These are phyloP conservation scores for Magallana gigas DNA, from an alignment of 1,140 invertebrate species.

Conservation along the genomic window DNA sequence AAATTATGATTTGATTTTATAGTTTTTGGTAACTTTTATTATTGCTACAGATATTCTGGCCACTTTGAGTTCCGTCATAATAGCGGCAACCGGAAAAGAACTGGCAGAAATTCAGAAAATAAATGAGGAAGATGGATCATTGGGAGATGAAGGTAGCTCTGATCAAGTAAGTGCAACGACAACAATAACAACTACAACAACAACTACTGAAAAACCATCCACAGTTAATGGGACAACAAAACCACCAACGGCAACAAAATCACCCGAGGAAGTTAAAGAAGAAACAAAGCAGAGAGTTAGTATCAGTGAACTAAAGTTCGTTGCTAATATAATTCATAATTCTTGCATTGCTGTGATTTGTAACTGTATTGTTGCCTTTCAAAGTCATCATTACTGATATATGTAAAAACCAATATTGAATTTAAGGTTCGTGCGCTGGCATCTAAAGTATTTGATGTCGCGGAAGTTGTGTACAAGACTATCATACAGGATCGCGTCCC, in stretches of 20 bases:
- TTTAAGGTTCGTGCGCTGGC: slow-evolving; percentile 63
- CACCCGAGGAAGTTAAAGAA: not conserved
- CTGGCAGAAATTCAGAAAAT: not conserved
- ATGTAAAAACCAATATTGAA: too few species aligned
- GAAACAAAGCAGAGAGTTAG: not conserved
- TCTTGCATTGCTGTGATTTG: too few species aligned
- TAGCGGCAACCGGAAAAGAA: slow-evolving; percentile 55
- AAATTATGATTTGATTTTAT: too few species aligned
- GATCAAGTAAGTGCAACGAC: not conserved
- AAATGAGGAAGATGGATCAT: not conserved
- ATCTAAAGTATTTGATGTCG: slow-evolving; percentile 60
- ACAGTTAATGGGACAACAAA: not conserved
- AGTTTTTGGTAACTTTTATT: not conserved
- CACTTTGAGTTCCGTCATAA: slow-evolving; percentile 64
- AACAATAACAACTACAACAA: not conserved
- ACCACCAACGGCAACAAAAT: not conserved
- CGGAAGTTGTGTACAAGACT: slow-evolving; percentile 61
- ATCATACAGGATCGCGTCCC: slow-evolving; percentile 63
- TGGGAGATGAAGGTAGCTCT: not conserved
- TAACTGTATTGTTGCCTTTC: too few species aligned
- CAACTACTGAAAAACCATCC: not conserved
- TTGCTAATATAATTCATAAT: too few species aligned
- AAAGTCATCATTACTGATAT: too few species aligned
- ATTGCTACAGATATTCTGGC: slow-evolving; percentile 48
- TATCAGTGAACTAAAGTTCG: too few species aligned